Evolutionary conservation across 2,797 vertebrate species (phyloP).

Genomic region (Gorsachius magnificus): DNA sequence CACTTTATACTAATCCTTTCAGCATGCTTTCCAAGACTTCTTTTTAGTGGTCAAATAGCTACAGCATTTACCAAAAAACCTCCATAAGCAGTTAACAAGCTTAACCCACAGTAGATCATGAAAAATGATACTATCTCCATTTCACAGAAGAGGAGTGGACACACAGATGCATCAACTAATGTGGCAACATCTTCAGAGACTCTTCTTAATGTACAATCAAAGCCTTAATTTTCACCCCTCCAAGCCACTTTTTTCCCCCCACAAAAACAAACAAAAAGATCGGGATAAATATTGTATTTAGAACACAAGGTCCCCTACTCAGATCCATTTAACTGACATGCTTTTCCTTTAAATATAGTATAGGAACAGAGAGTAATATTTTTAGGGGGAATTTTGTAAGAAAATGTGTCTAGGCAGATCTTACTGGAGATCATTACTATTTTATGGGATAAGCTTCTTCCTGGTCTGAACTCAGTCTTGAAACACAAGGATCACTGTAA

Average conservation of each 20-base stretch:
- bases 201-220: not conserved
- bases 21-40: not conserved
- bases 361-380: not conserved
- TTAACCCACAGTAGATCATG: not conserved
- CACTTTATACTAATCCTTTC: not conserved
- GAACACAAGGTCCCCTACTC: not conserved
- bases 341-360: not conserved
- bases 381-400: not conserved
- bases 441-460: not conserved
- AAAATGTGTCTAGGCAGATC: not conserved
- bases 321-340: not conserved
- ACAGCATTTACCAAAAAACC: not conserved
- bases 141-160: not conserved
- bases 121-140: not conserved
- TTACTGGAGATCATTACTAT: not conserved
- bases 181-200: not conserved
- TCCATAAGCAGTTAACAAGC: not conserved
- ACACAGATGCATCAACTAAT: not conserved
- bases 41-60: not conserved
- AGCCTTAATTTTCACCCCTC: not conserved
- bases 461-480: not conserved
- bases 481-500: not conserved
- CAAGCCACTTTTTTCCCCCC: accelerated
- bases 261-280: not conserved
- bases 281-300: not conserved